Percentiles rank a stretch among this genome's conserved stretches.
Conservation (phyloP, 2,888 invertebrate genomes). For the Cordilura impudica region DNA sequence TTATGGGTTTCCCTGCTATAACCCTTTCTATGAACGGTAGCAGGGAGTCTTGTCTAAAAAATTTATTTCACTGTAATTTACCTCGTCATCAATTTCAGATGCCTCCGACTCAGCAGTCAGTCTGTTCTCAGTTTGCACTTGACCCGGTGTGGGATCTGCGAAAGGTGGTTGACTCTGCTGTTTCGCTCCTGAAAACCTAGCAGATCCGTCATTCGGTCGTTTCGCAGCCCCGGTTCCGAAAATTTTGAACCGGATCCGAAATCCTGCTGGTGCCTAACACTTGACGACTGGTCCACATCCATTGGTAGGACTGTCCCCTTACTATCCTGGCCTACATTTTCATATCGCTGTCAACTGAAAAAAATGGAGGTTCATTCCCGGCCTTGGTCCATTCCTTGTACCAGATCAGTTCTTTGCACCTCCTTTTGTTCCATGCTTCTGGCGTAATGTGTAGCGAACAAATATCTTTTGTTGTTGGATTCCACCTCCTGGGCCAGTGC, state of each 20-base stretch:
- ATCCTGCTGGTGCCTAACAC: too few species aligned
- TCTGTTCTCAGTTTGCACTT: not conserved
- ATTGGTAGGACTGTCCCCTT: too few species aligned
- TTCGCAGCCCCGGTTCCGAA: slow-evolving; percentile 23
- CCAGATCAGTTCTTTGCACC: too few species aligned
- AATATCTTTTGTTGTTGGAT: slow-evolving; percentile 45
- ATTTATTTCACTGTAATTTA: slow-evolving; percentile 31
- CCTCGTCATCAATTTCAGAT: slow-evolving; percentile 1
- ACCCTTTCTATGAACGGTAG: too few species aligned
- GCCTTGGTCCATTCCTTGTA: too few species aligned
- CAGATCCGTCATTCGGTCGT: slow-evolving; percentile 31
- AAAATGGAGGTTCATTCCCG: slow-evolving; percentile 8
- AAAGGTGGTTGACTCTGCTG: slow-evolving; percentile 49
- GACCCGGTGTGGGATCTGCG: too few species aligned
- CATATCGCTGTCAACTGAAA: too few species aligned
- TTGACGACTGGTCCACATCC: too few species aligned
- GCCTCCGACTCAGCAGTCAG: not conserved
- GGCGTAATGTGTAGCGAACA: slow-evolving; percentile 46
- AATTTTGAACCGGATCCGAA: slow-evolving; percentile 19
- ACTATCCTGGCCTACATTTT: too few species aligned
- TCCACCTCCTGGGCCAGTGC: too few species aligned
- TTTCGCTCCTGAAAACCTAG: too few species aligned
- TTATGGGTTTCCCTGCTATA: too few species aligned
- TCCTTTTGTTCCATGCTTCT: slow-evolving; percentile 25
- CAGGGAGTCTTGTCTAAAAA: slow-evolving; percentile 52